Base-by-base conservation (phyloP, 2,797 vertebrate genomes). In the Echeneis naucrates region DNA sequence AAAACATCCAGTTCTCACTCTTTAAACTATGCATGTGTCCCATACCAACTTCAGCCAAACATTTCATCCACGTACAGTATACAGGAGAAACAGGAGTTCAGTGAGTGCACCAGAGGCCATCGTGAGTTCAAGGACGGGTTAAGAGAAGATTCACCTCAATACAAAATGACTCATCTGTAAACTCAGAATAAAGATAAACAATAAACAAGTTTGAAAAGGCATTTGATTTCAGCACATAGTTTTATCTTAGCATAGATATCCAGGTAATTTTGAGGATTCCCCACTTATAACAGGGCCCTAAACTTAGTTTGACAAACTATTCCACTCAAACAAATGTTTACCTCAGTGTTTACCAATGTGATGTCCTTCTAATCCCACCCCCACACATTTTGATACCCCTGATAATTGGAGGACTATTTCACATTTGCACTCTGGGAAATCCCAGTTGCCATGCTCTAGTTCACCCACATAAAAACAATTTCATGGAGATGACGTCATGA, bases 381-480 rank as follows among this genome's bases (percentile, higher is more conserved):
- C 73, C 84, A 37, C 70, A 77, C 51, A 38, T 74, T 80, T 70
- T 35, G 57, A 75, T 70, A 59, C 58, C 14, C 9, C 35, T 12
- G 14, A 83, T 89, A 87, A 92, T 89, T 84, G 72, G 66, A 84
- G 7, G 47, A 69, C 59, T 65, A 72, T 50, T 77, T 82, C 37
- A 42, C 76, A 78, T 81, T 86, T 83, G 78, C 61, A 83, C 77
- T 86, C 61, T 70, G 64, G 68, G 78, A 82, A 66, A 84, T 53
- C 62, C 69, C 64, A 64, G 78, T 76, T 62, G 67, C n/a, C 54
- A 69, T 16, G 87, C 89, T 92, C 82, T 77, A 92, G 3, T 92
- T 92, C 87, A 83, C 84, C 75, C 77, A 83, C 55, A 90, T 78
- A 89, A 87, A 84, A 62, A n/a, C 54, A 8, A 35, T 61, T 68